Evolutionary conservation across 2,888 invertebrate species (phyloP).

Genomic region (Seira musarum): DNA sequence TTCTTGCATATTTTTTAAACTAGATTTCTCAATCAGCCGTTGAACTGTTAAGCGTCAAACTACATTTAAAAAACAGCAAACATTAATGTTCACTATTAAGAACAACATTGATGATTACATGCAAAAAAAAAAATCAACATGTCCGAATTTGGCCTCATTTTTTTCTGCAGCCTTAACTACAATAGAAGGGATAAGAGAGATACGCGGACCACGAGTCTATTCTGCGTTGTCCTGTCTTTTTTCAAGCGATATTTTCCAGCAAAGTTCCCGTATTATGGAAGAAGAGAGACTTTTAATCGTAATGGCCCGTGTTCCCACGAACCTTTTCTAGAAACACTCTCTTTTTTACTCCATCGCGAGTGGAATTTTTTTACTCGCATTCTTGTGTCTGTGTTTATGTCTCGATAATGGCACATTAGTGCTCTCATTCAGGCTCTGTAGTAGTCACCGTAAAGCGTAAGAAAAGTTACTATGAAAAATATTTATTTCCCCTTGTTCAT

Average conservation of each 20-base stretch:
- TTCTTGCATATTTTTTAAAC: too few species aligned
- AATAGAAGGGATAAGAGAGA: background rate
- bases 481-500: background rate
- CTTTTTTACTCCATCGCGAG: background rate
- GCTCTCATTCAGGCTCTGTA: conserved; percentile 22
- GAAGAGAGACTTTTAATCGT: conserved; percentile 33
- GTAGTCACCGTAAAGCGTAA: background rate
- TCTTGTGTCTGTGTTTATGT: conserved; percentile 34
- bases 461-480: background rate
- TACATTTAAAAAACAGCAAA: too few species aligned
- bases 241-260: background rate
- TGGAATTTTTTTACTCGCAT: background rate
- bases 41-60: too few species aligned
- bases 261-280: background rate
- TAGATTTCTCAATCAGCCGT: too few species aligned
- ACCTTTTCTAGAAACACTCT: conserved; percentile 18
- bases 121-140: too few species aligned
- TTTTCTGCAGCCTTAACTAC: background rate
- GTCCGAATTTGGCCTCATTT: too few species aligned
- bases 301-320: conserved; percentile 55
- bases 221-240: background rate
- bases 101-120: too few species aligned
- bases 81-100: too few species aligned
- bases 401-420: conserved; percentile 53
- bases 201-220: too few species aligned